Conservation (phyloP, 2,113 vertebrate species). For the Neoarius graeffei region DNA sequence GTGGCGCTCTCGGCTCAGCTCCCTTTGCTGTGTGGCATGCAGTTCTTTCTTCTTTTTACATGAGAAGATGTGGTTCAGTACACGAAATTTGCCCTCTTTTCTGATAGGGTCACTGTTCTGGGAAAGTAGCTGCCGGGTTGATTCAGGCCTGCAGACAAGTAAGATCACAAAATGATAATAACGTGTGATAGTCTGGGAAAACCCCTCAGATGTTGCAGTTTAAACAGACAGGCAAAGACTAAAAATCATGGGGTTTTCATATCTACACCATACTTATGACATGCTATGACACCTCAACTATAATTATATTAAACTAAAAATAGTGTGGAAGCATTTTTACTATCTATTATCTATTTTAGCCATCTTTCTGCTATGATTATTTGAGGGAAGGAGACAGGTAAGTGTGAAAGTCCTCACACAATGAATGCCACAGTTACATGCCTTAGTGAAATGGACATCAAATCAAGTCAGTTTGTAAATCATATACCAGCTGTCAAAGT, state of each 20-base stretch:
- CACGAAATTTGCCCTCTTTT: constrained; percentile 79
- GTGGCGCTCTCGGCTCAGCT: constrained; percentile 60
- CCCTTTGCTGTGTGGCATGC: constrained; percentile 63
- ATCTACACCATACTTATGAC: background rate
- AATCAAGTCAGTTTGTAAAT: background rate
- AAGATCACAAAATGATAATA: background rate
- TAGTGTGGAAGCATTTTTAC: background rate
- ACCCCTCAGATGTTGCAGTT: background rate
- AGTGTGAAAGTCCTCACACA: background rate
- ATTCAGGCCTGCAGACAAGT: constrained; percentile 64
- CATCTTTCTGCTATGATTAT: background rate
- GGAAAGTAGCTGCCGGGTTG: constrained; percentile 59
- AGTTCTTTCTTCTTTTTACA: constrained; percentile 81
- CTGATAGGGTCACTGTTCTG: constrained; percentile 67
- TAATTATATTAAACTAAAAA: background rate
- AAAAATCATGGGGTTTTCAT: background rate
- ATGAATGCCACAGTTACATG: background rate
- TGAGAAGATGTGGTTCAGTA: constrained; percentile 82
- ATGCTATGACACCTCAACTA: background rate
- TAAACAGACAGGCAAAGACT: background rate
- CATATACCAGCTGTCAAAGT: background rate
- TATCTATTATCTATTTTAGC: background rate
- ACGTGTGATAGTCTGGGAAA: background rate
- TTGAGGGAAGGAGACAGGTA: background rate
- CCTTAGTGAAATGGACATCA: background rate